phyloP scores from a whole-genome alignment of 2,113 vertebrate genomes.

The Scalopus aquaticus region DNA sequence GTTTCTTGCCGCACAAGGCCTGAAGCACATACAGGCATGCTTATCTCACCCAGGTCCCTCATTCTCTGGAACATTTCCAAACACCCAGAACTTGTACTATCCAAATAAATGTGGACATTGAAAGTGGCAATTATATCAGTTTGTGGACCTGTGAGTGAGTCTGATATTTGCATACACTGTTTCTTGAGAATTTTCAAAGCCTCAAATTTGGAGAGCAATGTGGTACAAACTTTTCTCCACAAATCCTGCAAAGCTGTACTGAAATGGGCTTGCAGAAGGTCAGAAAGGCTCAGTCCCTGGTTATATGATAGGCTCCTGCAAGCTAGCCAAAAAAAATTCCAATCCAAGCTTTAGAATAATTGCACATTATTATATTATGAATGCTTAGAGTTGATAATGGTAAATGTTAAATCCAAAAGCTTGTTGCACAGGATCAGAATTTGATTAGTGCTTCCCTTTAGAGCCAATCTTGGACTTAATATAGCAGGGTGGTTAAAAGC shows the following conservation, averaged over 20 bases:
- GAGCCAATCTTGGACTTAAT: background rate
- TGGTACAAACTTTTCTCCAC: background rate
- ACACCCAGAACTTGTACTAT: background rate
- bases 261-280: background rate
- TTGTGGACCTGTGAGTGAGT: background rate
- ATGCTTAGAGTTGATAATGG: background rate
- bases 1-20: background rate
- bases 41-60: background rate
- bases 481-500: background rate
- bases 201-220: background rate
- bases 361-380: background rate
- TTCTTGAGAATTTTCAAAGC: background rate
- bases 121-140: background rate
- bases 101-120: background rate
- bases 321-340: background rate
- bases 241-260: background rate
- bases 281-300: background rate
- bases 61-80: slow-evolving; percentile 35
- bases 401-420: background rate
- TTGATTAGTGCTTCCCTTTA: background rate
- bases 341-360: background rate
- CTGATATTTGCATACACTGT: background rate
- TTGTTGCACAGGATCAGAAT: background rate
- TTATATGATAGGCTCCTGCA: background rate
- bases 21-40: background rate